Evolutionary conservation across 2,888 invertebrate species (phyloP), one percentile per base, ranked within the genome.

Genomic region (Philereme vetulata): DNA sequence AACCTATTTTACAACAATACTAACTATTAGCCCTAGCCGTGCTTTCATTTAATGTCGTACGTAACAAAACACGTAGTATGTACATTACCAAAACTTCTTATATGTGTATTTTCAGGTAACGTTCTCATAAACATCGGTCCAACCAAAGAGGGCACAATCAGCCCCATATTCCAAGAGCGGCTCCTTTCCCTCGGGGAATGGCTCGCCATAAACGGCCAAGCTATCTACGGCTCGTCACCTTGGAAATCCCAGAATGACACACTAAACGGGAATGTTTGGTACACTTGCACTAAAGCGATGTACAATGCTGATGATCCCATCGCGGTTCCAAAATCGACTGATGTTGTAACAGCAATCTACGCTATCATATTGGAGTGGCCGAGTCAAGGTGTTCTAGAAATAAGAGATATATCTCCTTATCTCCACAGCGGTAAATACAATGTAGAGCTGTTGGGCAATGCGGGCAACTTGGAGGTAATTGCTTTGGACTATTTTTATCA

Each of bases 241-340:
- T 98, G 98, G 97, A 81, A 78, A 0, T 87, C 93, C 60, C 98
- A 98, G 85, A 98, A 97, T 76, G 98, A 97, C 77, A 95, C 96
- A 0, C 51, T 92, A 1, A 76, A 94, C n/a, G 94, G 94, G 0
- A 78, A 93, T 0, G 95, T 96, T 7, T 98, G 98, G 98, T 97
- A 95, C 76, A 95, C 95, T 0, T 79, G 85, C 57, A 72, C 63
- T 3, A 88, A 80, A 62, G 56, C 65, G 0, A 58, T 65, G 7
- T 85, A 82, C 67, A 76, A 87, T 63, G 75, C 70, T 5, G 38
- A 35, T 0, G 54, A 77, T 2, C 83, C 88, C 0, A 82, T 77
- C 0, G 72, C 73, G 0, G 60, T 51, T 52, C 83, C 87, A 0
- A 54, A 34, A 3, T 4, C 62, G 33, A 5, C 65, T 43, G 77